phyloP scores from a whole-genome alignment of 2,888 invertebrate species.

The Melieria crassipennis region DNA sequence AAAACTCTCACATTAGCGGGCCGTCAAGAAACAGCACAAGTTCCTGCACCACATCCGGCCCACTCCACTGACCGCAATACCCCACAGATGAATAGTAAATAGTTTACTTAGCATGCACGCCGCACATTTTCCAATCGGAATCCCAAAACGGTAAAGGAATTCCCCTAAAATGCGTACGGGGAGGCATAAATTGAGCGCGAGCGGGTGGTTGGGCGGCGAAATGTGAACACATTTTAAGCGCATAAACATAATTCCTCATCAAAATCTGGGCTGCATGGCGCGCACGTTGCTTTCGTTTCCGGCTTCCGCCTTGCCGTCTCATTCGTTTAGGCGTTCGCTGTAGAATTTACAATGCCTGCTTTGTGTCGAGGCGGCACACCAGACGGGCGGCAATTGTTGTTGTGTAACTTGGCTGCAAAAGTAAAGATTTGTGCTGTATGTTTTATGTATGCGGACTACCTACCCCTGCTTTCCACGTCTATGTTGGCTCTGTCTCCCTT shows the following conservation, averaged over 20 bases:
- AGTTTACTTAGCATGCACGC: not conserved
- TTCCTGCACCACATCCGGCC: too few species aligned
- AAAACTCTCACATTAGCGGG: too few species aligned
- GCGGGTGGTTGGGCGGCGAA: not conserved
- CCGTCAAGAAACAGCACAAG: too few species aligned
- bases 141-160: slow-evolving; percentile 8
- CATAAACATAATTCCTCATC: slow-evolving; percentile 24
- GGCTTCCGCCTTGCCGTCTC: too few species aligned
- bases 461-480: not conserved
- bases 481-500: too few species aligned
- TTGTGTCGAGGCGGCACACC: too few species aligned
- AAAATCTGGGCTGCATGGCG: not conserved
- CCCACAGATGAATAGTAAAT: not conserved
- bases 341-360: too few species aligned
- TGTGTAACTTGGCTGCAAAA: not conserved
- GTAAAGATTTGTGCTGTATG: too few species aligned
- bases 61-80: too few species aligned
- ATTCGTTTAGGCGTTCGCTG: too few species aligned
- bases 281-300: not conserved
- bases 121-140: slow-evolving; percentile 8
- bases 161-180: slow-evolving; percentile 14
- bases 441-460: not conserved
- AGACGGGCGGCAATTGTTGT: not conserved
- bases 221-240: not conserved
- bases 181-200: not conserved